A percentile compares a stretch with the other conserved stretches of the same genome.
These are phyloP conservation scores for Troides aeacus DNA, from an alignment of 2,888 invertebrate genomes.

Conservation along the genomic window DNA sequence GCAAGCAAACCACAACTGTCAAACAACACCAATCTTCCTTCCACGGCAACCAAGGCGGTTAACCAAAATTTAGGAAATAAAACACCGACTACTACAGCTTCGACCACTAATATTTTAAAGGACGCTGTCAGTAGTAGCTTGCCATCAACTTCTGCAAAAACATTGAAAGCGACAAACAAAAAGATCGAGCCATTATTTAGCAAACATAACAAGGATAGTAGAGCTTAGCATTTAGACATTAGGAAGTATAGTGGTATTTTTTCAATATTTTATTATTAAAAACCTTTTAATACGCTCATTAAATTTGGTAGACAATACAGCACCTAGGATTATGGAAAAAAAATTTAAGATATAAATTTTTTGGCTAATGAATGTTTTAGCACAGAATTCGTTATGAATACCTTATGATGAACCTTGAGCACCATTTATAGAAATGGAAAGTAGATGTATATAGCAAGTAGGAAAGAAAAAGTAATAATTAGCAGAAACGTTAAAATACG, in stretches of 20 bases:
- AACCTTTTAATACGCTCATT: constrained; percentile 8
- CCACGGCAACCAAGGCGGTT: neutral
- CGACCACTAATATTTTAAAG: constrained; percentile 3
- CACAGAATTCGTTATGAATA: neutral
- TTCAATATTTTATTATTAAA: constrained; percentile 16
- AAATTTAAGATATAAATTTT: constrained; percentile 11
- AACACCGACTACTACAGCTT: neutral
- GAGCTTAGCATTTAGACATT: constrained; percentile 45
- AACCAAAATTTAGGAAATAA: constrained; percentile 9
- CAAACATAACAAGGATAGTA: constrained; percentile 36
- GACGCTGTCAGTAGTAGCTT: constrained; percentile 1
- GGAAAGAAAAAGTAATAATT: constrained; percentile 7
- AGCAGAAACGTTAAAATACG: constrained; percentile 7
- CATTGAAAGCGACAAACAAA: constrained; percentile 31
- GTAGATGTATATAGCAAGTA: constrained; percentile 33
- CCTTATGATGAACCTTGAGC: constrained; percentile 9
- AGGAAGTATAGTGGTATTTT: constrained; percentile 19
- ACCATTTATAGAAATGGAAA: constrained; percentile 21
- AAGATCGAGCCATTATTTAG: constrained; percentile 30
- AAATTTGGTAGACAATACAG: constrained; percentile 27
- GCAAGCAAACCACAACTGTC: neutral
- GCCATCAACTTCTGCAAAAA: constrained; percentile 21
- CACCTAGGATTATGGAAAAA: constrained; percentile 20
- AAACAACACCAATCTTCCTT: constrained; percentile 5
- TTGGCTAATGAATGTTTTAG: constrained; percentile 15